A percentile compares a stretch with the other conserved stretches of the same genome.
Conservation (phyloP, 2,113 vertebrate genomes). For the Pseudois nayaur region DNA sequence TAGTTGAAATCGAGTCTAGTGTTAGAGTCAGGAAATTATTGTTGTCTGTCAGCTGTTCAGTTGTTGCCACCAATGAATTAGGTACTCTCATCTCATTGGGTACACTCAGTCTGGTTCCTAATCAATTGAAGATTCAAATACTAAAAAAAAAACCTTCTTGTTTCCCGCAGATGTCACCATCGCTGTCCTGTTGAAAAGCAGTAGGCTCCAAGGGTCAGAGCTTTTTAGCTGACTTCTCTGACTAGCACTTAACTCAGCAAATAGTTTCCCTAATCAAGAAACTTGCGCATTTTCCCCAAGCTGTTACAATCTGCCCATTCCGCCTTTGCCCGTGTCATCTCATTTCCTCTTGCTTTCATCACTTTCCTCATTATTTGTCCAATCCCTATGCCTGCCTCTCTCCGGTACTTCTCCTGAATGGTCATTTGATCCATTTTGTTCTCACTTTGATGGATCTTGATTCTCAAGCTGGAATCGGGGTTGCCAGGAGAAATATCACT, state of each 20-base stretch:
- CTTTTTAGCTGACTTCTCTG: not conserved
- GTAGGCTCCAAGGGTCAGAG: not conserved
- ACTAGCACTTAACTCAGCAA: not conserved
- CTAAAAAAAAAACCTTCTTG: not conserved
- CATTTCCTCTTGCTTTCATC: not conserved
- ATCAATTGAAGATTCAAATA: not conserved
- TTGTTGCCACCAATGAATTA: not conserved
- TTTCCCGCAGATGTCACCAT: not conserved
- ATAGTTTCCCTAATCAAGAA: not conserved
- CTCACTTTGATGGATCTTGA: not conserved
- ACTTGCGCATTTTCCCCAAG: not conserved
- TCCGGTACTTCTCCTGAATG: not conserved
- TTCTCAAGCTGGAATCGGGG: not conserved
- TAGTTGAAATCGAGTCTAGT: not conserved
- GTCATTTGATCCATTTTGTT: not conserved
- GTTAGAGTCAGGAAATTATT: not conserved
- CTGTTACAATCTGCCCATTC: not conserved
- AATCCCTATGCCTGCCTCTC: not conserved
- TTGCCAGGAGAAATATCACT: not conserved
- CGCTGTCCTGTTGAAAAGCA: not conserved
- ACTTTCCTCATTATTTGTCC: not conserved
- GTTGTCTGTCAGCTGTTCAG: not conserved
- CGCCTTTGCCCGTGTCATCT: not conserved
- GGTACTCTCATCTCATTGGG: not conserved
- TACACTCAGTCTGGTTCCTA: not conserved